phyloP scores from a whole-genome alignment of 2,888 invertebrate species.

The Coleophora flavipennella region DNA sequence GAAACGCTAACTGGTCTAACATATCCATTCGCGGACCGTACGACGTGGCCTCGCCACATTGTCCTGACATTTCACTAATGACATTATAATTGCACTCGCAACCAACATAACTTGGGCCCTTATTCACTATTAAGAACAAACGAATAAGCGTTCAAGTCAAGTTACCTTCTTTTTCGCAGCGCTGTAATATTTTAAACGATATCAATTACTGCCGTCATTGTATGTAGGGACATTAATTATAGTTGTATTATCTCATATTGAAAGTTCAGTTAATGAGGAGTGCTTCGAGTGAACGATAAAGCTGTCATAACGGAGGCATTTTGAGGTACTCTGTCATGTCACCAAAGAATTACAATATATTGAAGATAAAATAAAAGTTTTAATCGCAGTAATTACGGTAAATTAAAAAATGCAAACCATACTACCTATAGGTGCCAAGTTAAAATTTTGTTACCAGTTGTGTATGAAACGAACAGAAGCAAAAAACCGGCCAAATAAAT shows the following conservation, averaged over 20 bases:
- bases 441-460: too few relatives aligned
- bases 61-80: slow-evolving; percentile 46
- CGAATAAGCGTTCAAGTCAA: background rate
- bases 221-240: slow-evolving; percentile 21
- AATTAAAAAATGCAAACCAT: too few relatives aligned
- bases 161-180: background rate
- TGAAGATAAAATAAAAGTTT: slow-evolving; percentile 3
- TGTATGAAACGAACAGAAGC: too few relatives aligned
- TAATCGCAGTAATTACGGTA: too few relatives aligned
- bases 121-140: background rate
- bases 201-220: slow-evolving; percentile 25
- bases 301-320: slow-evolving; percentile 15
- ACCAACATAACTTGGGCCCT: slow-evolving; percentile 18
- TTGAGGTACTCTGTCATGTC: slow-evolving; percentile 1
- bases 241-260: slow-evolving; percentile 29
- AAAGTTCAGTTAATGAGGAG: slow-evolving; percentile 23
- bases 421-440: too few relatives aligned
- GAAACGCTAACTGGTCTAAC: too few relatives aligned
- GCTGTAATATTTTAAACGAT: slow-evolving; percentile 19
- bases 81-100: slow-evolving; percentile 34
- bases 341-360: background rate
- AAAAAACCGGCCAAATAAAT: too few relatives aligned
- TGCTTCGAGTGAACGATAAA: slow-evolving; percentile 18
- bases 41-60: slow-evolving; percentile 30
- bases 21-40: slow-evolving; percentile 20